Base-by-base conservation (phyloP, 2,888 invertebrate species). In the Actias luna region DNA sequence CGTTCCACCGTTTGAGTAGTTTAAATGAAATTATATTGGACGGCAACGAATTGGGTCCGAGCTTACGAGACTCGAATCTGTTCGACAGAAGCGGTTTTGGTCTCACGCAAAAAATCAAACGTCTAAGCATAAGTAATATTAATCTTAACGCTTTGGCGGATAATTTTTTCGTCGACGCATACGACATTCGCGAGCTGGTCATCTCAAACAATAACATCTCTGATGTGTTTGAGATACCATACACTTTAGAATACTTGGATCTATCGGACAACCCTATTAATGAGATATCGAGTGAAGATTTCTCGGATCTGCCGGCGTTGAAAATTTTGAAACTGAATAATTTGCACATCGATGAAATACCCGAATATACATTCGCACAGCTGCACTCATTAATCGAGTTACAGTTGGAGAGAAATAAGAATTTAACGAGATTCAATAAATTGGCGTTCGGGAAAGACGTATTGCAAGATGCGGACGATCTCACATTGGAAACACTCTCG, bases 221-320 rank as follows among this genome's bases (percentile, higher is more conserved):
- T 0, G 82, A 83, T 5, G 79, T 95, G 10, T 95, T 95, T 29
- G 84, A 89, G 36, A 73, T 95, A 61, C 95, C 95, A 0, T 88
- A 85, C 31, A 92, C 92, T 0, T 71, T 95, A 7, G 88, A 94
- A 73, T 92, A 93, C 65, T 82, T 95, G 22, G 95, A 95, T 78
- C 71, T 95, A 16, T 95, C 95, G 0, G 93, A 93, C 57, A 95
- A 94, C 61, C 90, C 93, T 10, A 90, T 95, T 3, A 70, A 76
- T 0, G 84, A 84, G 22, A 79, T 95, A 31, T 84, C 88, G 1
- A 83, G 85, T 0, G 92, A 90, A 68, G 90, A 94, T 70, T 91
- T 94, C 58, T 71, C 79, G 0, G 88, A 93, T 63, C 78, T 94
- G 25, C 93, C 93, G 0, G 92, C 89, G 0, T 69, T 95, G 50